These are phyloP conservation scores for Chydorus sphaericus DNA, from an alignment of 2,888 invertebrate genomes.

Conservation along the genomic window DNA sequence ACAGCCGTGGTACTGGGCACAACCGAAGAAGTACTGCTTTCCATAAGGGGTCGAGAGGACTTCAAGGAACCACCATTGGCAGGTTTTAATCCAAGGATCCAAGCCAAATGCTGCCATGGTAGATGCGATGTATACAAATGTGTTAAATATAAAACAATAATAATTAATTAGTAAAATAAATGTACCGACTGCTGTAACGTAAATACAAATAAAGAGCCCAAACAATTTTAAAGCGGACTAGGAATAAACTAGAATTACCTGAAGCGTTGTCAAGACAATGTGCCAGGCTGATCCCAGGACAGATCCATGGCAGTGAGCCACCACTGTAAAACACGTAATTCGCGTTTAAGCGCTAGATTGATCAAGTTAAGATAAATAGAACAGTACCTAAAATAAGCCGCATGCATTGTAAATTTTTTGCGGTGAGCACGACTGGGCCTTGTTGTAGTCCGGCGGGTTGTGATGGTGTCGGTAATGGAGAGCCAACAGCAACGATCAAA, in stretches of 20 bases:
- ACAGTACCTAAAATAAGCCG: conserved; percentile 69
- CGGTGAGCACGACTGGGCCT: conserved; percentile 88
- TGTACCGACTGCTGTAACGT: neutral
- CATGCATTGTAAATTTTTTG: conserved; percentile 95
- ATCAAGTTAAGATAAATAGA: too few species aligned
- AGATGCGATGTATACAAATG: neutral
- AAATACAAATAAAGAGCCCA: neutral
- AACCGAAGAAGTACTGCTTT: conserved; percentile 49
- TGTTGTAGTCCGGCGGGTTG: conserved; percentile 38
- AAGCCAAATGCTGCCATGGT: conserved; percentile 50
- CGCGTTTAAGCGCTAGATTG: too few species aligned
- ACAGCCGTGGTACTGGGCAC: conserved; percentile 77
- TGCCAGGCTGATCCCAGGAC: conserved; percentile 90
- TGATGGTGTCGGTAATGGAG: conserved; percentile 74
- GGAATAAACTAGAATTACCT: too few species aligned
- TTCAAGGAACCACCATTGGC: conserved; percentile 85
- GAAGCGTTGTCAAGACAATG: conserved; percentile 83
- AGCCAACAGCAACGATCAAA: conserved; percentile 85
- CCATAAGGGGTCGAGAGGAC: conserved; percentile 61
- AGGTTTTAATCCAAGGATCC: conserved; percentile 92
- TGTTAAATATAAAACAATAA: neutral
- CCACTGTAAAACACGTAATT: too few species aligned
- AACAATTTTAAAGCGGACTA: conserved; percentile 1
- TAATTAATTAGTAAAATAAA: neutral
- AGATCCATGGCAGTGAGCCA: conserved; percentile 84